Conservation (phyloP, 2,888 invertebrate species). For the Clunio marinus region DNA sequence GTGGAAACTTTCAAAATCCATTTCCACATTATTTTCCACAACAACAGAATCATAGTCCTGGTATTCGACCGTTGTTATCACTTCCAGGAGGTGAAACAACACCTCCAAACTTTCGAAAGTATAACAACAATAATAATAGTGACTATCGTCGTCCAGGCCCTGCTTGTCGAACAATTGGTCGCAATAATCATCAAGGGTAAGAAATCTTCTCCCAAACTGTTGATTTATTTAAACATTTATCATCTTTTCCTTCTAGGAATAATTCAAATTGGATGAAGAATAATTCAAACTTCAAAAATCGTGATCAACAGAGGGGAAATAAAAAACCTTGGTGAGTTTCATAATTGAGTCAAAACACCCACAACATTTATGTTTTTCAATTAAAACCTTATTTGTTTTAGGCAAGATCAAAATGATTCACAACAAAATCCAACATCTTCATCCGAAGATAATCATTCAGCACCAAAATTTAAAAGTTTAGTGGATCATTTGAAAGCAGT, state of each 20-base stretch:
- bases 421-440: background rate
- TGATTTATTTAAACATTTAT: no score
- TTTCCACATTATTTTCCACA: background rate
- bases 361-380: background rate
- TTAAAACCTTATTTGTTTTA: background rate
- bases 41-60: background rate
- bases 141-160: conserved; percentile 1
- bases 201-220: background rate
- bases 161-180: background rate
- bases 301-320: background rate
- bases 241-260: background rate
- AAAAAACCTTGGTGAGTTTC: background rate
- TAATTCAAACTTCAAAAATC: background rate
- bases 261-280: background rate
- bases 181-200: background rate
- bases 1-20: background rate
- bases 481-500: conserved; percentile 25
- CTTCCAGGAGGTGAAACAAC: background rate
- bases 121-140: background rate
- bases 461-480: background rate
- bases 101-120: no score
- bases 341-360: background rate
- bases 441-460: background rate
- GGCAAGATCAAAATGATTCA: background rate
- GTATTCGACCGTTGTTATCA: background rate